phyloP scores from a whole-genome alignment of 2,888 invertebrate genomes.

The Arctia plantaginis region DNA sequence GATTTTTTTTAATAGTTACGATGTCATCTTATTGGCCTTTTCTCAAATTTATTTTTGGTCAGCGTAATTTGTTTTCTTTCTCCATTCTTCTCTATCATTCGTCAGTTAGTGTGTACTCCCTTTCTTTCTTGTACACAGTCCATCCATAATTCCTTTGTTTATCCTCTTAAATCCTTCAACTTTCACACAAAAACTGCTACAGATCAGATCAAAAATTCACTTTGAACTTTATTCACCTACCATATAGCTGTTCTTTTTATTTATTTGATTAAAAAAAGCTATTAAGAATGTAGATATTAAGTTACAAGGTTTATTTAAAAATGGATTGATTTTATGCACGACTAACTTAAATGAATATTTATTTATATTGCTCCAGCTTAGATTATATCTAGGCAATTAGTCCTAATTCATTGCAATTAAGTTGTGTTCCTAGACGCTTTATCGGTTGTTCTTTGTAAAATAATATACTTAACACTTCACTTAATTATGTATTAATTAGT shows the following conservation, averaged over 20 bases:
- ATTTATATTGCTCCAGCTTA: not conserved
- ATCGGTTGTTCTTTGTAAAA: constrained; percentile 3
- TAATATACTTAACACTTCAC: not conserved
- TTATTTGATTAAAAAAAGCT: not conserved
- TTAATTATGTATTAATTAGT: not conserved
- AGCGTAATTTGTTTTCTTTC: no score
- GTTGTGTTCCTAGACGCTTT: not conserved
- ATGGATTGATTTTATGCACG: not conserved
- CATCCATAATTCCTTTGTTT: not conserved
- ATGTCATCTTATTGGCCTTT: no score
- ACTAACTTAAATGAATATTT: not conserved
- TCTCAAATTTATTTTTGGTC: no score
- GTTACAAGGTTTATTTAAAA: constrained; percentile 7
- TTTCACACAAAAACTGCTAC: no score
- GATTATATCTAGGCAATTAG: constrained; percentile 12
- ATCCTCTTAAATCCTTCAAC: not conserved
- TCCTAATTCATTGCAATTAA: constrained; percentile 13
- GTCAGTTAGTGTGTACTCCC: not conserved
- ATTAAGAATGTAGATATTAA: not conserved
- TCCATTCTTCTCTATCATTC: not conserved
- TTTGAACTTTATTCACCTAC: not conserved
- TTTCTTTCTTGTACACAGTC: not conserved
- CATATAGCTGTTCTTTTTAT: not conserved
- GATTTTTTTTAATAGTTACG: not conserved
- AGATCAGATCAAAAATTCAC: not conserved